Conservation (phyloP, 2,113 vertebrate species). For the Cephalopterus ornatus region DNA sequence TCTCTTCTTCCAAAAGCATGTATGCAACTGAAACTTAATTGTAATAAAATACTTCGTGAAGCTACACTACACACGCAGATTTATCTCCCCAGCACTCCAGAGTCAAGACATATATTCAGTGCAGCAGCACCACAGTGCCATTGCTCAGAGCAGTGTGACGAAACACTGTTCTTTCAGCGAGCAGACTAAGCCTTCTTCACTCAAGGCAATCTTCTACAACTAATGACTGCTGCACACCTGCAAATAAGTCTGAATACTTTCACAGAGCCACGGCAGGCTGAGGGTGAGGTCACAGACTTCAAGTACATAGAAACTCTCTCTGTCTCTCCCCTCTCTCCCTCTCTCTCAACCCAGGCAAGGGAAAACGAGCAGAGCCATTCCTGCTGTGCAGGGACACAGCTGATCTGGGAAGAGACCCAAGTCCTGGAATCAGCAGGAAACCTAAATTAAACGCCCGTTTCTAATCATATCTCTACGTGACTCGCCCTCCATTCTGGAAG, state of each 20-base stretch:
- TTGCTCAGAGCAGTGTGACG: neutral
- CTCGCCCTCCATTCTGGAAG: conserved; percentile 39
- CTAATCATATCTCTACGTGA: conserved; percentile 25
- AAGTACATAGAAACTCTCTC: neutral
- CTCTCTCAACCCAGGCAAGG: neutral
- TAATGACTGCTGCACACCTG: neutral
- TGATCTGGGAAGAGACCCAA: conserved; percentile 17
- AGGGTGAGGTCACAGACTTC: neutral
- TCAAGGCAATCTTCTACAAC: neutral
- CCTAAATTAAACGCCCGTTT: conserved; percentile 16
- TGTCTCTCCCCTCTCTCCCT: too few species aligned
- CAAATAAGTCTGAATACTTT: neutral
- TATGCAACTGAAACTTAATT: neutral
- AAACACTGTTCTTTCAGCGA: neutral
- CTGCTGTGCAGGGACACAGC: neutral
- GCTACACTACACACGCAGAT: neutral
- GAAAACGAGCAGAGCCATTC: neutral
- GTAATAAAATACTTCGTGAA: neutral
- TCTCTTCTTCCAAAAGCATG: neutral
- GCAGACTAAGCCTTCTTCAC: neutral
- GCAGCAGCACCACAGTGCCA: neutral
- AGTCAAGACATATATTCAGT: neutral
- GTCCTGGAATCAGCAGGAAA: conserved; percentile 48
- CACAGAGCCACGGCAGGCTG: neutral
- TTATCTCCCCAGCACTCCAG: accelerated